These are phyloP conservation scores for Zonitis immaculata DNA, from an alignment of 2,888 invertebrate species.

Conservation along the genomic window DNA sequence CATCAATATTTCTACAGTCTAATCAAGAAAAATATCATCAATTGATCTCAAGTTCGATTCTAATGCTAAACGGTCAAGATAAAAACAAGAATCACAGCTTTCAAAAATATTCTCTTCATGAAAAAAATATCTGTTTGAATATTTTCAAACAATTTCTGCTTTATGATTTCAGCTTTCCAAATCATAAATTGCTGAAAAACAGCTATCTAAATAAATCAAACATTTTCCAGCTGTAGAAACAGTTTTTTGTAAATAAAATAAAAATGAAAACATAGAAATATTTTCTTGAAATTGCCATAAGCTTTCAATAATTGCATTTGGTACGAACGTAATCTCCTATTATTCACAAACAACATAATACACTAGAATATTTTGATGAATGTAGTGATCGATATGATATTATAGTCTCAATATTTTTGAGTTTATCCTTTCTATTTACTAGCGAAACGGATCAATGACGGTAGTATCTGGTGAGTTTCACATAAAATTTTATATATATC, in stretches of 20 bases:
- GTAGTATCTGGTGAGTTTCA: slow-evolving; percentile 27
- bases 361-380: slow-evolving; percentile 1
- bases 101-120: no score
- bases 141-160: slow-evolving; percentile 2
- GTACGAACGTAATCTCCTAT: background rate
- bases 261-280: no score
- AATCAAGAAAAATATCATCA: no score
- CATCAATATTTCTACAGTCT: no score
- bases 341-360: background rate
- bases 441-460: slow-evolving; percentile 5
- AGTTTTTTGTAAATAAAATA: background rate
- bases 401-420: background rate
- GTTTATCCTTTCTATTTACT: slow-evolving; percentile 8
- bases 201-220: slow-evolving; percentile 13
- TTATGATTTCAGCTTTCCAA: slow-evolving; percentile 1
- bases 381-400: no score
- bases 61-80: no score
- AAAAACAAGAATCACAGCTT: no score
- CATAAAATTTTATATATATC: slow-evolving; percentile 31
- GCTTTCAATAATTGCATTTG: slow-evolving; percentile 2
- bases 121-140: no score
- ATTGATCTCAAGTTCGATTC: no score
- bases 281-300: background rate
- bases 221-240: slow-evolving; percentile 1
- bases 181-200: slow-evolving; percentile 7